Evolutionary conservation across 2,113 vertebrate species (phyloP).

Genomic region (Alexandromys fortis): DNA sequence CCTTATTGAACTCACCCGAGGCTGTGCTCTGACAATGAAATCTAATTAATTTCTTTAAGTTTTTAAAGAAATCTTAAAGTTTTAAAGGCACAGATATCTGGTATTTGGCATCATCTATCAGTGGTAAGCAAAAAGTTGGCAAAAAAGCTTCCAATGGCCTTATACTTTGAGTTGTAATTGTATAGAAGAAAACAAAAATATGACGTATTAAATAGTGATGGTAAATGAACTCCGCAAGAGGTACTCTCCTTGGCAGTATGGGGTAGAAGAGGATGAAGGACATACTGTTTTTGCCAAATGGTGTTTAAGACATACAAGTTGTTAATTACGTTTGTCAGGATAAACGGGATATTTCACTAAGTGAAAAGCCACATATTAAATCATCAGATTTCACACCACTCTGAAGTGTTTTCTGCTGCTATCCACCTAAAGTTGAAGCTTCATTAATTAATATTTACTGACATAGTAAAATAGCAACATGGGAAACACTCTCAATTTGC

Average conservation of each 20-base stretch:
- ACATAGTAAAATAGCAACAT: background rate
- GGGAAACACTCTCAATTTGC: background rate
- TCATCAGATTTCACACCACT: background rate
- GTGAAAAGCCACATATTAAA: background rate
- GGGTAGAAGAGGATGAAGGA: background rate
- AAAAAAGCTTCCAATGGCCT: background rate
- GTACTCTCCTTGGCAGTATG: background rate
- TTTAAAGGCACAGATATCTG: background rate
- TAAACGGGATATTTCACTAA: background rate
- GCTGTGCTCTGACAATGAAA: background rate
- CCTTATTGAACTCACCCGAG: background rate
- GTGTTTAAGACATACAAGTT: background rate
- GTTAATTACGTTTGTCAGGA: conserved; percentile 9
- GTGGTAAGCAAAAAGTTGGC: background rate
- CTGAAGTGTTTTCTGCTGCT: conserved; percentile 7
- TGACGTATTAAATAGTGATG: background rate
- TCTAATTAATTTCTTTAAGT: background rate
- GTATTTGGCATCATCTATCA: background rate
- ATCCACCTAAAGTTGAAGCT: conserved; percentile 9
- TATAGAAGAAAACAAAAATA: background rate
- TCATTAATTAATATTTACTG: conserved; percentile 11
- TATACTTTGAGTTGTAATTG: background rate
- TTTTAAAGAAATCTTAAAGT: no score
- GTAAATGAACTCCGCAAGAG: background rate
- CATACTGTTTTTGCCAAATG: background rate